Base-by-base conservation (phyloP, 2,888 invertebrate species). In the Electrophaes corylata region DNA sequence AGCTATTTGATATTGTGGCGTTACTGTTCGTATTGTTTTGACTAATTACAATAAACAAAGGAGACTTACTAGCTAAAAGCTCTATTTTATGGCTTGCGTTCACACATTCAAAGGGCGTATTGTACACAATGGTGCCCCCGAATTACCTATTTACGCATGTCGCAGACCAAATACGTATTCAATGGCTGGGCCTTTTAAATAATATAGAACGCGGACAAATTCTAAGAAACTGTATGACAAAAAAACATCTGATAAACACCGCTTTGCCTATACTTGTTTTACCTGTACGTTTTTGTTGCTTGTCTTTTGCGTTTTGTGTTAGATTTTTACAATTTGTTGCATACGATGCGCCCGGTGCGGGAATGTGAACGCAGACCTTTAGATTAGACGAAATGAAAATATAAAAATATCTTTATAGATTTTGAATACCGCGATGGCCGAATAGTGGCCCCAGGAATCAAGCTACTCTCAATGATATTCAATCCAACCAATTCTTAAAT, bases 11-110 rank as follows among this genome's bases (percentile, higher is more conserved):
- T 53, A 37, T 44, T 44, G 31, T 35, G 33, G 19, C 26, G 31
- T 51, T 41, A 50, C 50, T 50, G 11, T 46, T 49, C 10, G 16
- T 50, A 33, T 41, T 43, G 26, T 23, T 35, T 19, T 53, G 40
- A 26, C 35, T 49, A 52, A 55, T 55, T 45, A 57, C 33, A 62
- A 66, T 62, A 67, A 67, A 61, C 61, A 61, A 64, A 65, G 56
- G 59, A 59, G 56, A 60, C 62, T 71, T 67, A 67, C 19, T 20
- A 49, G 58, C 63, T 69, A 70, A 59, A 65, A 65, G 53, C 64
- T 64, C 62, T 50, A 63, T 55, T 41, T 31, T 40, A 52, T 26
- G 37, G 23, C 8, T 43, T 45, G 45, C 39, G 29, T 43, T 45
- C 45, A 46, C 39, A 35, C 26, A 26, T 8, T n/a, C 39, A 26